Evolutionary conservation across 2,113 vertebrate genomes (phyloP), one percentile per base, ranked within the genome.

Genomic region (Pachyramphus minor): DNA sequence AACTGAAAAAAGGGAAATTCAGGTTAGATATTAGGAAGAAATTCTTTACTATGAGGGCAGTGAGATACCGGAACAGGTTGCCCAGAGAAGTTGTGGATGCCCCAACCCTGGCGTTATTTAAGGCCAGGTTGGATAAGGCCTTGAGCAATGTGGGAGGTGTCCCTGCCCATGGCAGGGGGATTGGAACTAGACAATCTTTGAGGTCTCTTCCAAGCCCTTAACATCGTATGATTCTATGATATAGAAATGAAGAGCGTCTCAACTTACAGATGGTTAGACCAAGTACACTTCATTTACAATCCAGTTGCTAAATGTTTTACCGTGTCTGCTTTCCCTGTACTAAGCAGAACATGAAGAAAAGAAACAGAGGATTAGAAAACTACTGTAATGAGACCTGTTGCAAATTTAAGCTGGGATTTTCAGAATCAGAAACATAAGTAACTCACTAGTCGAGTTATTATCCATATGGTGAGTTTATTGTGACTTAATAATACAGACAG

Each of bases 381-480:
- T 55, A 53, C 50, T 19, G 9, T 19, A 79, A 80, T 0, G 5
- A 87, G 77, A 84, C 6, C 9, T 85, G 86, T 20, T 42, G 66
- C 47, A 69, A 63, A 66, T 35, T 44, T 39, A 50, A 71, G 17
- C 18, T 31, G 73, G 25, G 30, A 52, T 87, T 92, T 79, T 88
- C 73, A 64, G 15, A 76, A 72, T 50, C 12, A 66, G 62, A 84
- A 63, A 63, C 72, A n/a, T 53, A 72, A 94, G 27, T 88, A 88
- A 95, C 45, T 86, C 82, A 49, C 4, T 58, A 49, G 28, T 93
- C 33, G 1, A 73, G 80, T 96, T 96, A 87, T 96, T 96, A 64
- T 73, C 87, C 13, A 3, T 83, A 86, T 14, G 16, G 84, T 95
- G 90, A 93, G 30, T 94, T 96, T 96, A 94, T 91, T 90, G 82